phyloP scores from a whole-genome alignment of 2,888 invertebrate genomes.

The Agonopterix arenella region DNA sequence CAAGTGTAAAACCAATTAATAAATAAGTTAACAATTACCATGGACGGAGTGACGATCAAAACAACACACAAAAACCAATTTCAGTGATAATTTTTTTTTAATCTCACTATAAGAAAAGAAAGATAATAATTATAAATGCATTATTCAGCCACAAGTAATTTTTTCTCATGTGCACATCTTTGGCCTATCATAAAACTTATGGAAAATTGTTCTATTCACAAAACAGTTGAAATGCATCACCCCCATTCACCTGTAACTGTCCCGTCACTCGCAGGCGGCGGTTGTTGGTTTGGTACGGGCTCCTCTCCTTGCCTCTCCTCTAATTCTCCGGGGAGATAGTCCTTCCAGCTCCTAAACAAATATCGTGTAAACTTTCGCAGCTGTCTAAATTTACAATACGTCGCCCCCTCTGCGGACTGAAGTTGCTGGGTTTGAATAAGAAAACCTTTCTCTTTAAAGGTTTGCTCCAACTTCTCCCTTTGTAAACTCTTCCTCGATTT shows the following conservation, averaged over 20 bases:
- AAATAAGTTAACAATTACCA: conserved; percentile 14
- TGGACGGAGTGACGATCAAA: conserved; percentile 41
- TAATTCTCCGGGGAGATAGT: conserved; percentile 89
- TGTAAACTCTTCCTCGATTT: conserved; percentile 90
- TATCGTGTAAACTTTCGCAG: conserved; percentile 94
- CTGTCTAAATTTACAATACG: conserved; percentile 95
- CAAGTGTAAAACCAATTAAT: conserved; percentile 2
- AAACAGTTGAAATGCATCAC: background rate
- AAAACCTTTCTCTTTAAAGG: conserved; percentile 95
- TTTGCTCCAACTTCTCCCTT: conserved; percentile 92
- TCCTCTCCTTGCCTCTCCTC: conserved; percentile 33
- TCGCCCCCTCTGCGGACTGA: conserved; percentile 94
- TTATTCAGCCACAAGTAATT: conserved; percentile 28
- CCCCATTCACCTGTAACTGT: conserved; percentile 1
- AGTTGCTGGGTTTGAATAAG: conserved; percentile 95
- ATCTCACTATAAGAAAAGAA: conserved; percentile 35
- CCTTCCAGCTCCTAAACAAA: conserved; percentile 94
- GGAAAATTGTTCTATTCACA: background rate
- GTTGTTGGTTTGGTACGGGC: background rate
- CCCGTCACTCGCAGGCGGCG: background rate
- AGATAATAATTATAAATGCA: conserved; percentile 50
- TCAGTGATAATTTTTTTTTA: conserved; percentile 16
- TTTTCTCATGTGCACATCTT: background rate
- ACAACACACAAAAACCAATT: conserved; percentile 11
- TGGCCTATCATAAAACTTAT: background rate